Conservation (phyloP, 92 coral and sea anemone species). For the Metridium senile region DNA sequence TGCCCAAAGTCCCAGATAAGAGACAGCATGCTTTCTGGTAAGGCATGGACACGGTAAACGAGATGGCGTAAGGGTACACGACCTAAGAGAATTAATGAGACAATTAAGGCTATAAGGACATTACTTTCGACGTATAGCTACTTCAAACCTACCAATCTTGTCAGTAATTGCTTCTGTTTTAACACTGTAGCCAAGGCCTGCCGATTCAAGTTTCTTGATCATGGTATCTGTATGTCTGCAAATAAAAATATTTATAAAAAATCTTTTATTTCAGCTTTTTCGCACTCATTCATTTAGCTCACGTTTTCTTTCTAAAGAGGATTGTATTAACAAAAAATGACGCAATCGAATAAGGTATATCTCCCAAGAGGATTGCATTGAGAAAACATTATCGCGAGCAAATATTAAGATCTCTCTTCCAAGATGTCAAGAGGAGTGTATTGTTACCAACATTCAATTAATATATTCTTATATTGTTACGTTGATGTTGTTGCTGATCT, state of each 20-base stretch:
- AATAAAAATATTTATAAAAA: neutral
- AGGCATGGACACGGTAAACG: slow-evolving; percentile 79
- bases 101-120: neutral
- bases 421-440: no score
- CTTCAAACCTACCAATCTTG: slow-evolving; percentile 71
- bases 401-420: no score
- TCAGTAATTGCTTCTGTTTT: slow-evolving; percentile 72
- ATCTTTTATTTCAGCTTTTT: neutral
- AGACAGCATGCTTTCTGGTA: slow-evolving; percentile 81
- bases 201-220: slow-evolving; percentile 84
- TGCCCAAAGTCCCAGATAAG: slow-evolving; percentile 92
- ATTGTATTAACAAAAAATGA: no score
- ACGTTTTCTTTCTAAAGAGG: no score
- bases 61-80: slow-evolving; percentile 73
- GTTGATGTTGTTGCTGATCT: no score
- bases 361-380: no score
- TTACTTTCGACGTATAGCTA: neutral
- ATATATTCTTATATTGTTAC: no score
- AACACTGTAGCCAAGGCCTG: slow-evolving; percentile 86
- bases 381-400: no score
- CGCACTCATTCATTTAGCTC: no score
- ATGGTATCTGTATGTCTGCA: slow-evolving; percentile 77
- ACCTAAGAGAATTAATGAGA: slow-evolving; percentile 21
- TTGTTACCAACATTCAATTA: no score
- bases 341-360: no score